These are phyloP conservation scores for Bombus sibiricus DNA, from an alignment of 1,140 invertebrate species.

Conservation along the genomic window DNA sequence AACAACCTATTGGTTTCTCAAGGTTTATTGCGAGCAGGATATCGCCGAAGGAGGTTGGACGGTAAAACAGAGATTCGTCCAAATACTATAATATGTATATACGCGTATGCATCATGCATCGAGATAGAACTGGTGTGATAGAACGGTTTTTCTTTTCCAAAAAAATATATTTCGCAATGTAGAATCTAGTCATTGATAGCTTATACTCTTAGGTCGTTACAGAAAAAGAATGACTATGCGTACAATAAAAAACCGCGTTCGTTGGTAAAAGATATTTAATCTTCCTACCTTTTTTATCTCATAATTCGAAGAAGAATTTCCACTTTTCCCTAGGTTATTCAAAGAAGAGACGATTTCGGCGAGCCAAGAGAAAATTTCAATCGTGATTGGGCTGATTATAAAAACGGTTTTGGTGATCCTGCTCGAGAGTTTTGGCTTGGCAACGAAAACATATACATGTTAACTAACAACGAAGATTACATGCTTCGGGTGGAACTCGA, in stretches of 20 bases:
- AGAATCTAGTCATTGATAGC: too few relatives aligned
- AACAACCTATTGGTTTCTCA: slow-evolving; percentile 95
- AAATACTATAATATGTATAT: neutral
- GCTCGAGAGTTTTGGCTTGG: slow-evolving; percentile 96
- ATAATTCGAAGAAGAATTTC: neutral
- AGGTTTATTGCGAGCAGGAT: slow-evolving; percentile 96
- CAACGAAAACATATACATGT: slow-evolving; percentile 96
- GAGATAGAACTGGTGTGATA: too few relatives aligned
- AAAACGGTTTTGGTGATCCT: slow-evolving; percentile 96
- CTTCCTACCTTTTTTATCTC: neutral
- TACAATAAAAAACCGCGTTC: too few relatives aligned
- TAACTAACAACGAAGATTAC: slow-evolving; percentile 97
- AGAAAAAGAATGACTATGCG: too few relatives aligned
- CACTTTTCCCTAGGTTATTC: slow-evolving; percentile 89
- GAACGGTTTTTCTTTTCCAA: too few relatives aligned
- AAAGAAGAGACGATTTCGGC: slow-evolving; percentile 93
- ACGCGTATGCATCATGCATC: too few relatives aligned
- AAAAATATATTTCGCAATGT: too few relatives aligned
- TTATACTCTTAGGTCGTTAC: too few relatives aligned
- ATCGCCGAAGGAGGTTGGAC: slow-evolving; percentile 96
- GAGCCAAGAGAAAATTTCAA: slow-evolving; percentile 96
- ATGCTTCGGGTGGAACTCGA: slow-evolving; percentile 94
- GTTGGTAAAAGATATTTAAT: too few relatives aligned
- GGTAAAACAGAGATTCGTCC: slow-evolving; percentile 83
- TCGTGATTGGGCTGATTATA: slow-evolving; percentile 97